Evolutionary conservation across 2,888 invertebrate genomes (phyloP), one percentile per base, ranked within the genome.

Genomic region (Rhagophthalmus giganteus): DNA sequence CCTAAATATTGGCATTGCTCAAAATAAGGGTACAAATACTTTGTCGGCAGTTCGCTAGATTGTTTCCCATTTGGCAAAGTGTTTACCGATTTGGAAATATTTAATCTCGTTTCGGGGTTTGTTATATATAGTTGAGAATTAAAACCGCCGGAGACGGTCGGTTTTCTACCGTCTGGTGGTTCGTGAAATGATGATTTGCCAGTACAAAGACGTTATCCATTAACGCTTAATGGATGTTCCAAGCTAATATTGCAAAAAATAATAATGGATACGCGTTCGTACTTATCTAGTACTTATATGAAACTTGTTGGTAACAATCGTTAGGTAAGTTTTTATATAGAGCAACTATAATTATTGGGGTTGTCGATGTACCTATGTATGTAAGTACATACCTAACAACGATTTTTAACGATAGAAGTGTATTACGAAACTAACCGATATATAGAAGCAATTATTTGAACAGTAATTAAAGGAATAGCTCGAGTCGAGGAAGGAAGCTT

Each of bases 1-100:
- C 16, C 10, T 34, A 10, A 34, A 24, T 11, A 24, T 8, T 24
- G 34, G 20, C 7, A 9, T 14, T 16, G 12, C 7, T 7, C n/a
- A 33, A 16, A 8, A 15, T 9, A 10, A 34, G 24, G 34, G 9
- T 9, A 4, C 8, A 20, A 26, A 24, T 14, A 28, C 24, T 48
- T 49, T 49, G 49, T 42, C 49, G 49, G 49, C 32, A 42, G 41
- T 32, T 38, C 38, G 10, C 37, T 42, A 42, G 42, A 49, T 49
- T 49, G 49, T 49, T 49, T 49, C 33, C 32, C 49, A 35, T 45
- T 45, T 38, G 31, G 46, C 45, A 51, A 51, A 51, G 50, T 51
- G 54, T 24, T 45, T 44, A 50, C 54, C 54, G 49, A 54, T 50
- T 50, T 40, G 54, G 53, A 53, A 53, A 53, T 26, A 54, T 54